Conservation (phyloP, 2,888 invertebrate species). For the Pheosia tremula region DNA sequence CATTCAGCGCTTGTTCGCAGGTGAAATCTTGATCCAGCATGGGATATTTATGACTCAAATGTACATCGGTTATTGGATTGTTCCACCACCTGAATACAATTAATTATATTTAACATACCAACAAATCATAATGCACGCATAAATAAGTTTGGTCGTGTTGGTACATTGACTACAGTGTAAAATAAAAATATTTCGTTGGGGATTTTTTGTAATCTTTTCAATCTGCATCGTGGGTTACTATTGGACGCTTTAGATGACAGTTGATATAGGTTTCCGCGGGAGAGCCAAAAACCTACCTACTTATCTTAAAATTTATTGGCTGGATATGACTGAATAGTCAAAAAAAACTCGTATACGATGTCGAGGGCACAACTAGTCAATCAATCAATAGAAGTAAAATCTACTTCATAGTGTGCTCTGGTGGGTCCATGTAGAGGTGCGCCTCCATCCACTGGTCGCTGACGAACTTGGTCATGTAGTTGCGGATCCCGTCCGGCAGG, state of each 20-base stretch:
- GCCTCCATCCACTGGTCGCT: conserved; percentile 95
- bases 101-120: neutral
- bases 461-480: conserved; percentile 97
- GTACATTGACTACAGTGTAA: too few relatives aligned
- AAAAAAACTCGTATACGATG: too few relatives aligned
- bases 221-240: too few relatives aligned
- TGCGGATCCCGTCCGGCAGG: conserved; percentile 95
- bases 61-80: conserved; percentile 74
- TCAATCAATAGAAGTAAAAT: conserved; percentile 66
- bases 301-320: too few relatives aligned
- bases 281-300: too few relatives aligned
- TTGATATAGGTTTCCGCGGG: too few relatives aligned
- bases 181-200: too few relatives aligned
- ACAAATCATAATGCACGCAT: too few relatives aligned
- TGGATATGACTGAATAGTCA: too few relatives aligned
- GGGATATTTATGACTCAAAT: conserved; percentile 29
- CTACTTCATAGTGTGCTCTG: conserved; percentile 58
- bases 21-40: conserved; percentile 81
- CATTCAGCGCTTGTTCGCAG: conserved; percentile 86
- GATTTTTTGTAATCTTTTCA: too few relatives aligned
- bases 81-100: conserved; percentile 32
- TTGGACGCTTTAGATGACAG: too few relatives aligned
- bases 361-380: neutral
- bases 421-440: conserved; percentile 46
- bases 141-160: too few relatives aligned